Evolutionary conservation across 2,113 vertebrate genomes (phyloP).

Genomic region (Furnarius figulus): DNA sequence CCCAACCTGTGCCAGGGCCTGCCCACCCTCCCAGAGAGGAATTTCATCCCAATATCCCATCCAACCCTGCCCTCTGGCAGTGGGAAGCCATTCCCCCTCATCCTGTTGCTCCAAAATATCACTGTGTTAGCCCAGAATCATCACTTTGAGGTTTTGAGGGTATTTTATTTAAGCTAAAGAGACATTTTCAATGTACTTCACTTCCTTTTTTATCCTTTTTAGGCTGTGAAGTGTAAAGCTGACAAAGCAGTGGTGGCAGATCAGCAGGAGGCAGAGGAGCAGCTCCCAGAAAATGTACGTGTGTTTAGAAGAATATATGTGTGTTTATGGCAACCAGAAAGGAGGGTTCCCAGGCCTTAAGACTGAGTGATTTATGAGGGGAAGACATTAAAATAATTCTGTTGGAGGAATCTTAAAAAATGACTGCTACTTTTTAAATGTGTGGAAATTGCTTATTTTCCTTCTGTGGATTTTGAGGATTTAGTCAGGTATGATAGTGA

Average conservation of each 20-base stretch:
- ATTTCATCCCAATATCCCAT: background rate
- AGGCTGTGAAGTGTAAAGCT: conserved; percentile 49
- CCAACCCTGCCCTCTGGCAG: accelerated
- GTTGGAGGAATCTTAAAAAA: background rate
- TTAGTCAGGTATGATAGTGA: background rate
- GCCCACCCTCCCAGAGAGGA: accelerated
- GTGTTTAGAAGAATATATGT: background rate
- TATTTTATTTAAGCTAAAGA: background rate
- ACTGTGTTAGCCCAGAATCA: background rate
- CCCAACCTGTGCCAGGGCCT: background rate
- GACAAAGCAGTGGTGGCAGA: background rate
- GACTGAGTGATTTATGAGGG: background rate
- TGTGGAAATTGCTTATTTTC: background rate
- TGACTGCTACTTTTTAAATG: background rate
- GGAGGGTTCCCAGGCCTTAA: background rate
- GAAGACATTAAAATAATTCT: background rate
- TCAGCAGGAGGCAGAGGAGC: conserved; percentile 39
- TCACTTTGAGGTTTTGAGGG: background rate
- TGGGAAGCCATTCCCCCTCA: background rate
- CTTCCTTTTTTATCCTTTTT: background rate
- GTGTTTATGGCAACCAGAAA: background rate
- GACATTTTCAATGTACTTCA: background rate
- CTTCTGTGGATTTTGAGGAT: background rate
- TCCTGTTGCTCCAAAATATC: background rate
- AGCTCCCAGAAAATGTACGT: conserved; percentile 49